Percentiles rank a stretch among this genome's conserved stretches.
phyloP scores from a whole-genome alignment of 2,888 invertebrate genomes.

The Phyllotreta striolata region DNA sequence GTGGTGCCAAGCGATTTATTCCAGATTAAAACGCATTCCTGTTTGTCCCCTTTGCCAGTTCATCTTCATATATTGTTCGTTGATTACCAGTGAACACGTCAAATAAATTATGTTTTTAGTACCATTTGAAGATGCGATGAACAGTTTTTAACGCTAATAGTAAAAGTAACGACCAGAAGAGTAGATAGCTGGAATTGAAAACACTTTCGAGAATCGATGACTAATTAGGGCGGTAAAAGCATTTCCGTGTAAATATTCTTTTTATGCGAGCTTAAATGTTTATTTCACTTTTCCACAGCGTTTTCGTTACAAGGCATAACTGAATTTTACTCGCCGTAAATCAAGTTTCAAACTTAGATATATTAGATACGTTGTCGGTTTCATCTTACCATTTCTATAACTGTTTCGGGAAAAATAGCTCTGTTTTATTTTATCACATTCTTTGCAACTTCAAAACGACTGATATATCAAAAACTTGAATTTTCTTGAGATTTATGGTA shows the following conservation, averaged over 20 bases:
- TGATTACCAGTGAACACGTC: not conserved
- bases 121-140: not conserved
- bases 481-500: constrained; percentile 30
- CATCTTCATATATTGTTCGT: constrained; percentile 1
- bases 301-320: constrained; percentile 6
- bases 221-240: too few species aligned
- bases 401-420: constrained; percentile 23
- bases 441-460: constrained; percentile 16
- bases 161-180: too few species aligned
- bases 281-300: too few species aligned
- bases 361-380: constrained; percentile 17
- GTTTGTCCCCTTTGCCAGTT: not conserved
- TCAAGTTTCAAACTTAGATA: constrained; percentile 27
- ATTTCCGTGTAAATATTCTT: too few species aligned
- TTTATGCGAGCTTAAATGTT: too few species aligned
- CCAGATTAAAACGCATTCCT: constrained; percentile 34
- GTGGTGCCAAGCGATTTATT: constrained; percentile 46
- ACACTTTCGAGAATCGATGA: too few species aligned
- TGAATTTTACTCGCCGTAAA: constrained; percentile 32
- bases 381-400: constrained; percentile 32
- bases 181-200: too few species aligned
- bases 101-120: not conserved
- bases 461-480: constrained; percentile 30
- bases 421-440: constrained; percentile 28
- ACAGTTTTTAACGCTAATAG: too few species aligned